Evolutionary conservation across 1,140 invertebrate genomes (phyloP), one percentile per base, ranked within the genome.

Genomic region (Panagrolaimus sp.): DNA sequence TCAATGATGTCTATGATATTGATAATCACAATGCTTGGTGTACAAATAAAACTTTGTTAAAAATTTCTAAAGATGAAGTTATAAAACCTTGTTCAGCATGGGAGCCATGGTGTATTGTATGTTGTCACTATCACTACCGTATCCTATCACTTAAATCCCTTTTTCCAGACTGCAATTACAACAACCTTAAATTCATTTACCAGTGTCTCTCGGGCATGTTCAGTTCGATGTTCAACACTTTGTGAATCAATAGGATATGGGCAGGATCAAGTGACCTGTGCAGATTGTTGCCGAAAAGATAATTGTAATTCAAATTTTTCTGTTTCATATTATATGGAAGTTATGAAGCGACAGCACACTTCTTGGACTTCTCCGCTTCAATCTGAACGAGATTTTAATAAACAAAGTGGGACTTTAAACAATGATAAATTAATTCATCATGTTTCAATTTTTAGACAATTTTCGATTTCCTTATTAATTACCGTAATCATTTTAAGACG

Each of bases 1-100:
- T 69, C 68, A 69, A 69, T 26, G 68, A 69, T 48, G 63, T 69
- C 28, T 69, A 69, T 26, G 68, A 69, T 43, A 28, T 47, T 15
- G 38, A 69, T 17, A 48, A 68, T 32, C 63, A 38, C 26, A 28
- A 28, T 63, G 62, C 67, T n/a, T 69, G 68, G 68, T 69, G 68
- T 52, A 26, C 68, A 15, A 69, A 69, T 10, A 63, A 69, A 24
- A 69, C 68, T n/a, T 63, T 69, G 8, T 46, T 45, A 14, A 21
- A 63, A 8, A 69, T 67, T 64, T 28, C 68, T 4, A 67, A 69
- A 43, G 38, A 68, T 28, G 62, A 69, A 47, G 68, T 69, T 46
- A 43, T 69, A 15, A 43, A 48, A 38, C 68, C 68, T 9, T 69
- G 68, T 67, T 67, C 68, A 10, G 7, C 64, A 21, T 69, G 68